A percentile compares a stretch with the other conserved stretches of the same genome.
phyloP scores from a whole-genome alignment of 2,888 invertebrate genomes.

The Aphidius colemani region DNA sequence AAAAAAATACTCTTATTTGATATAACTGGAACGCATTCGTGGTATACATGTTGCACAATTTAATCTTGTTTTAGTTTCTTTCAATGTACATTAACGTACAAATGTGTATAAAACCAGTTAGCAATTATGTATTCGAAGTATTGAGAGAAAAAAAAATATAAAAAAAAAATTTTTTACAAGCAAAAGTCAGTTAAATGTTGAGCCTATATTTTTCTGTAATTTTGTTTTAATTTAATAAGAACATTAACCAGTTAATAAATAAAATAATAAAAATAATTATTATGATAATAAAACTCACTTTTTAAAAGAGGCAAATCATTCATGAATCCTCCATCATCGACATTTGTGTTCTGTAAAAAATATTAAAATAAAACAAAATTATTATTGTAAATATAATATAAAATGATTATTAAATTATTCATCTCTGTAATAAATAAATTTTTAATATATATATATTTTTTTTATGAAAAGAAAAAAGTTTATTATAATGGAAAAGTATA shows the following conservation, averaged over 20 bases:
- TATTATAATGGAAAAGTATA: constrained; percentile 7
- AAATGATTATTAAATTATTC: not conserved
- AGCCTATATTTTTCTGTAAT: too few relatives aligned
- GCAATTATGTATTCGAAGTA: constrained; percentile 23
- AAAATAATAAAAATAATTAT: not conserved
- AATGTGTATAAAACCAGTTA: constrained; percentile 22
- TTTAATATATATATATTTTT: too few relatives aligned
- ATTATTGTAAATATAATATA: not conserved
- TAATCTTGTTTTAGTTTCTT: constrained; percentile 22
- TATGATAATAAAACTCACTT: constrained; percentile 69
- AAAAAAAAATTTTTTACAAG: not conserved
- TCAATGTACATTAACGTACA: constrained; percentile 8
- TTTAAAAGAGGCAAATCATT: constrained; percentile 87
- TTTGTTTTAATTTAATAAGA: too few relatives aligned
- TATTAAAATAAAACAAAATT: constrained; percentile 27
- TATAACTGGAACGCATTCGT: constrained; percentile 17
- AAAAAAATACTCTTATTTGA: not conserved
- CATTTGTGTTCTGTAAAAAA: constrained; percentile 73
- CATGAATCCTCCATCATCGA: constrained; percentile 90
- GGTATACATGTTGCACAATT: constrained; percentile 12
- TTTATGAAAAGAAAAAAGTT: not conserved
- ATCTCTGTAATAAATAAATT: not conserved
- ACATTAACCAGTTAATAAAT: too few relatives aligned
- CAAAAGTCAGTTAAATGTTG: too few relatives aligned
- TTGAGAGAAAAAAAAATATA: constrained; percentile 14